Percentiles rank a stretch among this genome's conserved stretches.
Conservation (phyloP, 2,797 vertebrate genomes). For the Notolepis coatsorum region DNA sequence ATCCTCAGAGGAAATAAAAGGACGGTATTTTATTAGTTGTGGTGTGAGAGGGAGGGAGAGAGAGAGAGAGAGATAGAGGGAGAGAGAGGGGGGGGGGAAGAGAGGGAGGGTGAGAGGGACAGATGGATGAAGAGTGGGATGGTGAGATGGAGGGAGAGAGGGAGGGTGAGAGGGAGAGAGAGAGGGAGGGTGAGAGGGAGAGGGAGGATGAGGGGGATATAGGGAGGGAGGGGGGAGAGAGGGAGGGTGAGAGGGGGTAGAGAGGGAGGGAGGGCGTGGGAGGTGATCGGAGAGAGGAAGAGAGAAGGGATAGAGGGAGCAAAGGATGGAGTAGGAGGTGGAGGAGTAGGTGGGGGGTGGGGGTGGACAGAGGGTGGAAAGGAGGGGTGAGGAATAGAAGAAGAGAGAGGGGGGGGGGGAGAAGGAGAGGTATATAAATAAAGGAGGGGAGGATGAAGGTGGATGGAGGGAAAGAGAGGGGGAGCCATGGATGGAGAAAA, state of each 20-base stretch:
- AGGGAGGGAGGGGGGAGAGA: neutral
- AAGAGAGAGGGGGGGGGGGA: too few species aligned
- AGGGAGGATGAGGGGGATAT: neutral
- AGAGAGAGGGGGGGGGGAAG: neutral
- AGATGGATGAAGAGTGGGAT: neutral
- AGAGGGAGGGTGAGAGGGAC: neutral
- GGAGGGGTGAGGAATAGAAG: too few species aligned
- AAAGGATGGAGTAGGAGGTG: too few species aligned
- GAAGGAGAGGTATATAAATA: too few species aligned
- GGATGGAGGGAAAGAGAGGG: too few species aligned
- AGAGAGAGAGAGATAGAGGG: neutral
- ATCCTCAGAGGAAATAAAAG: conserved; percentile 34
- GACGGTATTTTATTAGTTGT: conserved; percentile 26
- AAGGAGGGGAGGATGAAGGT: too few species aligned
- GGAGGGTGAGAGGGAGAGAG: neutral
- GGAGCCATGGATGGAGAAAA: too few species aligned
- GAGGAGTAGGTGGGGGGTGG: too few species aligned
- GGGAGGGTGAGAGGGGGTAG: neutral
- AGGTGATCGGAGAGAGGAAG: neutral
- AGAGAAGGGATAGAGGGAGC: too few species aligned
- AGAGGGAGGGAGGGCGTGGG: neutral
- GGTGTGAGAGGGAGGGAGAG: neutral
- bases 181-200: neutral
- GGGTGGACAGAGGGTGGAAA: too few species aligned
- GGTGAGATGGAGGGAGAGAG: neutral